Evolutionary conservation across 2,113 vertebrate species (phyloP), one percentile per base, ranked within the genome.

Genomic region (Mus pahari): DNA sequence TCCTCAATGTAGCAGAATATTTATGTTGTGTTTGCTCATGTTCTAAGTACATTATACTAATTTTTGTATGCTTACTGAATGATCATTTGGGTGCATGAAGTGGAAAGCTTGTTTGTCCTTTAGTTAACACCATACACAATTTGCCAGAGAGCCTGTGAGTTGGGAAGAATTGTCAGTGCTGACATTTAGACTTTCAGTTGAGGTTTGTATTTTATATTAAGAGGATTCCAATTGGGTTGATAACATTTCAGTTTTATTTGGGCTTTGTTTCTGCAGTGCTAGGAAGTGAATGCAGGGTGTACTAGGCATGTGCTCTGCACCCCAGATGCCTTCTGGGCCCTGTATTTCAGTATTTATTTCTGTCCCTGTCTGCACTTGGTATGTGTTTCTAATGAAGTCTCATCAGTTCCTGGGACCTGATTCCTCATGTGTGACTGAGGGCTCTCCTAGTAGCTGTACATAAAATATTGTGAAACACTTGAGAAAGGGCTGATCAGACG

Each of bases 21-120:
- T 95, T 55, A 90, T 86, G n/a, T 71, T 81, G 89, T 6, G n/a
- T n/a, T 89, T 96, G 55, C 28, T 96, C 58, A 78, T 68, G 91
- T 10, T 87, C 28, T 50, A 33, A 73, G 45, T 45, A 14, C 62
- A 68, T 62, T 82, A 9, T 42, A 62, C 31, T 79, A 60, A 8
- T 92, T 91, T 87, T 79, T 50, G 19, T 88, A 7, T 92, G 39
- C 84, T 66, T 91, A 12, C 90, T 89, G 58, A 96, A 84, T 68
- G 88, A 74, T 79, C 31, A 45, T 60, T n/a, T 79, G 62, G 91
- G n/a, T 31, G 42, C 31, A n/a, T 92, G 14, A 95, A 90, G 48
- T 39, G 55, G 78, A 89, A 60, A 94, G 55, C 28, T 7, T 68
- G 31, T 74, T 89, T 90, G 16, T 83, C n/a, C 62, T 12, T 93